Percentiles rank a stretch among this genome's conserved stretches.
These are phyloP conservation scores for Bombycilla garrulus DNA, from an alignment of 2,113 vertebrate species.

Conservation along the genomic window DNA sequence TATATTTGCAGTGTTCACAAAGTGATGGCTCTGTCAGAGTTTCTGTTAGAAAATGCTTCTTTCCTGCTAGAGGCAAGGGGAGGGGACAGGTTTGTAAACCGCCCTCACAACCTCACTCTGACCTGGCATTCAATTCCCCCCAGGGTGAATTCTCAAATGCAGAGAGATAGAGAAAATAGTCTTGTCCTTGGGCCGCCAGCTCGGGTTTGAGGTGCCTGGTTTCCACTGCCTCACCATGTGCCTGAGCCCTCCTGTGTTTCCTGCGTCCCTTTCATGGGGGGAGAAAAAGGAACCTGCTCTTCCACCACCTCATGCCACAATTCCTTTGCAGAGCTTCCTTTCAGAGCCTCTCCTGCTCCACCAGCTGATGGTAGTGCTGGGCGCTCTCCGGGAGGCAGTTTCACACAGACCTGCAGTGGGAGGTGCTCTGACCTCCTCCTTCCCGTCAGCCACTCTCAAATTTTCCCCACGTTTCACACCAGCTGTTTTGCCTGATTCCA, in stretches of 20 bases:
- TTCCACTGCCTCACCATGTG: background rate
- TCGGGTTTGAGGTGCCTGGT: rapidly evolving
- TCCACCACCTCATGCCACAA: rapidly evolving
- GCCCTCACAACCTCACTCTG: background rate
- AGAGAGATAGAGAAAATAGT: background rate
- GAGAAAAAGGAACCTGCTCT: background rate
- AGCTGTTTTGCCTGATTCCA: background rate
- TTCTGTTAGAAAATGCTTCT: background rate
- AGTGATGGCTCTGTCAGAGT: background rate
- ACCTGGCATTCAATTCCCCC: background rate
- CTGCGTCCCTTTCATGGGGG: background rate
- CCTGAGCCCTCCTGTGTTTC: background rate
- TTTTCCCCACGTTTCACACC: background rate
- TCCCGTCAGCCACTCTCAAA: rapidly evolving
- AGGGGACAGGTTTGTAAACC: background rate
- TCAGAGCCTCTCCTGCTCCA: background rate
- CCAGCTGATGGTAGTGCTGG: background rate
- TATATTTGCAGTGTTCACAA: background rate
- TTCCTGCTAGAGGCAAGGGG: background rate
- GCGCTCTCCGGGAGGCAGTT: background rate
- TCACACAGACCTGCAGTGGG: rapidly evolving
- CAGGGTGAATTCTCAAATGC: background rate
- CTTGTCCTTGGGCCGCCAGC: background rate
- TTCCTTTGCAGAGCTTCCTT: background rate
- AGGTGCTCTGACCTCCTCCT: background rate